A percentile compares a stretch with the other conserved stretches of the same genome.
Evolutionary conservation across 2,113 vertebrate species (phyloP).

Genomic region (Cygnus buccinator): DNA sequence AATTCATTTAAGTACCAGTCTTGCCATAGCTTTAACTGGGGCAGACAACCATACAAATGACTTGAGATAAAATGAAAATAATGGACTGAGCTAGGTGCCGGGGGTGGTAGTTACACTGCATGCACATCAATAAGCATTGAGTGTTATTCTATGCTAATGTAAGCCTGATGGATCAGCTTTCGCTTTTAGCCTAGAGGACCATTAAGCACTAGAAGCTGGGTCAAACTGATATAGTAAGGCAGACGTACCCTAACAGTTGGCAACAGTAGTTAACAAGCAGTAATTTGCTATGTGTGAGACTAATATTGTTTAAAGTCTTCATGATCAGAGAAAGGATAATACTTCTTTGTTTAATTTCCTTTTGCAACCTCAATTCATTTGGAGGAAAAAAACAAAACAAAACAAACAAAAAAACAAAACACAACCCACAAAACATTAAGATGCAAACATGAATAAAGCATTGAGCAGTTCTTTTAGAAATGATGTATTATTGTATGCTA

Average conservation of each 20-base stretch:
- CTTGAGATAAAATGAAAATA: conserved; percentile 89
- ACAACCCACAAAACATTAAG: neutral
- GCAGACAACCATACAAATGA: conserved; percentile 87
- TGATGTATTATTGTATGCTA: conserved; percentile 32
- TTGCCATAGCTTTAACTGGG: conserved; percentile 81
- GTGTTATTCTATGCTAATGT: conserved; percentile 93
- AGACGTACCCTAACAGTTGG: conserved; percentile 74
- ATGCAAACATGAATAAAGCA: conserved; percentile 19
- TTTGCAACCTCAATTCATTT: conserved; percentile 70
- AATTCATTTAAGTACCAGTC: conserved; percentile 84
- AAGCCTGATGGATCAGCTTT: conserved; percentile 93
- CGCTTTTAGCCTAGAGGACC: conserved; percentile 91
- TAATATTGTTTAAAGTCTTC: conserved; percentile 73
- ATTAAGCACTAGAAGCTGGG: conserved; percentile 88
- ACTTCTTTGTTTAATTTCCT: conserved; percentile 70
- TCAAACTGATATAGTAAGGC: conserved; percentile 83
- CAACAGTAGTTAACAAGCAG: conserved; percentile 78
- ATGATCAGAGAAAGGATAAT: conserved; percentile 72
- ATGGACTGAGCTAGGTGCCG: conserved; percentile 82
- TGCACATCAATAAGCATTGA: conserved; percentile 87
- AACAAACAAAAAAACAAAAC: too few relatives aligned
- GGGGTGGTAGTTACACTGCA: conserved; percentile 80
- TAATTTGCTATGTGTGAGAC: conserved; percentile 73
- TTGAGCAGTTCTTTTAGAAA: conserved; percentile 2
- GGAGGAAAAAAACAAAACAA: neutral